Evolutionary conservation across 2,888 invertebrate genomes (phyloP).

Genomic region (Halictus quadricinctus): DNA sequence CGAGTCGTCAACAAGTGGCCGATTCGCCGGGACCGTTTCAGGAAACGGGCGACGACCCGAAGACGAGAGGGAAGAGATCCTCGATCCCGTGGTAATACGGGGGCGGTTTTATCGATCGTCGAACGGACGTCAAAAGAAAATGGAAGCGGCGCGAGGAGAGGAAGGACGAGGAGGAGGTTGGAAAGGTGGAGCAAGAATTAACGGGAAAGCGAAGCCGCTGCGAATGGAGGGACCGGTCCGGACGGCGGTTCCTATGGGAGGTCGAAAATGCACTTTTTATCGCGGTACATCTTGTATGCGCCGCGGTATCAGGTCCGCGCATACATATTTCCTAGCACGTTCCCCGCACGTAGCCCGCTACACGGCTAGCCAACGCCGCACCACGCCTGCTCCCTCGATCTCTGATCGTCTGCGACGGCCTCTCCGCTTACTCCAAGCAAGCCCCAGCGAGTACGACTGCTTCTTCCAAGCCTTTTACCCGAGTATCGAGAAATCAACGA

Average conservation of each 20-base stretch:
- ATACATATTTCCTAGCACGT: conserved; percentile 75
- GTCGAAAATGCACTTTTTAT: conserved; percentile 74
- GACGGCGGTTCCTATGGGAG: conserved; percentile 58
- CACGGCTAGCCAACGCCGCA: conserved; percentile 43
- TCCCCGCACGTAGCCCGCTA: conserved; percentile 61
- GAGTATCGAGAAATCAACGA: conserved; percentile 53
- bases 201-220: not conserved
- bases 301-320: conserved; percentile 61
- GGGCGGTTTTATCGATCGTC: conserved; percentile 25
- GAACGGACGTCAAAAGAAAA: not conserved
- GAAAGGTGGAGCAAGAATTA: not conserved
- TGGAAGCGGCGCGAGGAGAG: not conserved
- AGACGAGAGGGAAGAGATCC: not conserved
- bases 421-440: conserved; percentile 56
- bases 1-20: conserved; percentile 68
- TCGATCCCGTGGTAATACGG: not conserved
- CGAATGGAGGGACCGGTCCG: conserved; percentile 14
- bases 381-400: conserved; percentile 22
- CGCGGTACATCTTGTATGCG: conserved; percentile 72
- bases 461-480: conserved; percentile 31
- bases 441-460: conserved; percentile 33
- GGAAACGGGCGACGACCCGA: not conserved
- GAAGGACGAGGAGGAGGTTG: not conserved
- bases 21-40: conserved; percentile 36
- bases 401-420: conserved; percentile 51